Conservation (phyloP, 2,888 invertebrate genomes). For the Nematopogon swammerdamellus region DNA sequence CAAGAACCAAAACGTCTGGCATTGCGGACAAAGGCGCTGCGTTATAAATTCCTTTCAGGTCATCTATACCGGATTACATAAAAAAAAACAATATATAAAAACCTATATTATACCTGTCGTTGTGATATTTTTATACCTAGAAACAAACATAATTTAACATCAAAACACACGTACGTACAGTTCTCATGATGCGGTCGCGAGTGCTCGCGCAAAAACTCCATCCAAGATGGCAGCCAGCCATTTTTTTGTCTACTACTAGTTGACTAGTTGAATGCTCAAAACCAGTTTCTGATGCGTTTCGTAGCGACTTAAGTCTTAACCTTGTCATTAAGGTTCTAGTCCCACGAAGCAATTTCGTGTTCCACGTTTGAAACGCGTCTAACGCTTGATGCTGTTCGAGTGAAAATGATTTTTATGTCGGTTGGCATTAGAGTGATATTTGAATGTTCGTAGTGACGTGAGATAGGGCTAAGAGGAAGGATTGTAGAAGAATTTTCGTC, state of each 20-base stretch:
- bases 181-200: no score
- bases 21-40: no score
- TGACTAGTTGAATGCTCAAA: slow-evolving; percentile 24
- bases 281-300: slow-evolving; percentile 31
- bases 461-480: not conserved
- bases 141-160: not conserved
- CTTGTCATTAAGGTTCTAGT: slow-evolving; percentile 40
- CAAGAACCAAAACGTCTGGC: no score
- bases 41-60: no score
- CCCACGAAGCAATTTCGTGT: slow-evolving; percentile 21
- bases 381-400: slow-evolving; percentile 1
- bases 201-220: slow-evolving; percentile 5
- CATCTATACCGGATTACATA: no score
- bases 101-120: no score
- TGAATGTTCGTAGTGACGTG: not conserved
- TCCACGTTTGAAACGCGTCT: slow-evolving; percentile 13
- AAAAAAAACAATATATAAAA: no score
- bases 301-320: slow-evolving; percentile 32
- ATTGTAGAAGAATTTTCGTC: not conserved
- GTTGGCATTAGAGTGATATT: no score
- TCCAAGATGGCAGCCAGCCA: slow-evolving; percentile 31
- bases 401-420: no score
- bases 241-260: slow-evolving; percentile 27
- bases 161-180: not conserved
- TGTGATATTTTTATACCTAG: no score